Evolutionary conservation across 2,797 vertebrate species (phyloP).

Genomic region (Falco rusticolus): DNA sequence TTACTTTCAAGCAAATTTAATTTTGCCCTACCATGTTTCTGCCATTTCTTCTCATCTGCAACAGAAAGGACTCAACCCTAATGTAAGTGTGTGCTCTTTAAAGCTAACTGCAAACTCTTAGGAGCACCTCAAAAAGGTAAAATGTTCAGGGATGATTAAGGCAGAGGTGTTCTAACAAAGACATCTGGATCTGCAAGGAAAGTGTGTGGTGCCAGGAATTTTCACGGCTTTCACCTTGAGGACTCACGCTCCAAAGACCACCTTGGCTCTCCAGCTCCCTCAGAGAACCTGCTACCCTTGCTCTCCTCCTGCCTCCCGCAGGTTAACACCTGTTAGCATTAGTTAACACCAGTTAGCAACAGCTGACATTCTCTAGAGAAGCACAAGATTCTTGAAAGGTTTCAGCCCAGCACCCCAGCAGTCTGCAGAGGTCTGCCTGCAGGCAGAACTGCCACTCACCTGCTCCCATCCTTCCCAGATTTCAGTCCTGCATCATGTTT

Average conservation of each 20-base stretch:
- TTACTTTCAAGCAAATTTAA: neutral
- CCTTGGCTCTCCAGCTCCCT: neutral
- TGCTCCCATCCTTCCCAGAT: neutral
- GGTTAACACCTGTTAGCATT: neutral
- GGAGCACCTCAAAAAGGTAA: neutral
- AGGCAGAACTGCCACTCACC: neutral
- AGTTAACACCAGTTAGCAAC: neutral
- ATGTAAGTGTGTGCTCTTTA: neutral
- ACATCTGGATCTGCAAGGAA: neutral
- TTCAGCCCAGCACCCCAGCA: neutral
- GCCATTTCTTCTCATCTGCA: neutral
- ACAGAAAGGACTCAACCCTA: neutral
- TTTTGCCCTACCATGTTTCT: neutral
- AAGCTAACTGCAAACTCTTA: neutral
- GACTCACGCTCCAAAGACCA: neutral
- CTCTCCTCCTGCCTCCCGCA: neutral
- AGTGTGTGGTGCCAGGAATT: neutral
- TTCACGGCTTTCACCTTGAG: neutral
- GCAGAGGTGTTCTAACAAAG: neutral
- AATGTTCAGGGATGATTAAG: neutral
- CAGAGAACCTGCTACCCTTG: neutral
- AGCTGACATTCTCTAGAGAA: neutral
- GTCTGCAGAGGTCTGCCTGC: neutral
- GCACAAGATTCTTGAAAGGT: neutral
- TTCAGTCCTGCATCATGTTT: neutral